Conservation (phyloP, 2,797 vertebrate species). For the Sebastes matsubarae region DNA sequence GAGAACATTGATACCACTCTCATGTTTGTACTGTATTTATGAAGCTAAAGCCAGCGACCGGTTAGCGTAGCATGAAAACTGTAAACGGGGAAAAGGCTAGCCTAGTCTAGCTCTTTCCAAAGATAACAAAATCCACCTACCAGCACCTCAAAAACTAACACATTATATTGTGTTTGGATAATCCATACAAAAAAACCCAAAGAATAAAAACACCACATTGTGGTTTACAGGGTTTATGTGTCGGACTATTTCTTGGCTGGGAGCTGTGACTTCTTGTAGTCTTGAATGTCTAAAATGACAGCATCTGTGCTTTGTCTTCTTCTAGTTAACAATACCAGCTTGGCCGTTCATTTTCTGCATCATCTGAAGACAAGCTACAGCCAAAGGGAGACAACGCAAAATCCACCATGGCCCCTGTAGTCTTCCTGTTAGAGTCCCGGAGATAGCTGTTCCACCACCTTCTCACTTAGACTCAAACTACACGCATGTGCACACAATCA, state of each 20-base stretch:
- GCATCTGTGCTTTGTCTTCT: not conserved
- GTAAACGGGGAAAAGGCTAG: not conserved
- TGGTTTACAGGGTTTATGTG: not conserved
- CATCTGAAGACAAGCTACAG: not conserved
- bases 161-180: not conserved
- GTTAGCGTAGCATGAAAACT: not conserved
- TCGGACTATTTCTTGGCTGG: not conserved
- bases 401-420: conserved; percentile 2
- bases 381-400: not conserved
- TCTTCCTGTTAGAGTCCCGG: not conserved
- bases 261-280: not conserved
- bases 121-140: not conserved
- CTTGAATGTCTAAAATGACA: no score
- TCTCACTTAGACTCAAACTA: not conserved
- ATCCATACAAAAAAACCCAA: not conserved
- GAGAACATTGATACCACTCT: no score
- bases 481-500: not conserved
- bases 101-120: not conserved
- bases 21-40: not conserved
- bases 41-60: not conserved
- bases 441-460: conserved; percentile 5
- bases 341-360: not conserved
- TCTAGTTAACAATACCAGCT: not conserved
- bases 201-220: not conserved
- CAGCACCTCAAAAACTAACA: not conserved